Evolutionary conservation across 1,140 invertebrate genomes (phyloP), one percentile per base, ranked within the genome.

Genomic region (Hylyphantes graminicola): DNA sequence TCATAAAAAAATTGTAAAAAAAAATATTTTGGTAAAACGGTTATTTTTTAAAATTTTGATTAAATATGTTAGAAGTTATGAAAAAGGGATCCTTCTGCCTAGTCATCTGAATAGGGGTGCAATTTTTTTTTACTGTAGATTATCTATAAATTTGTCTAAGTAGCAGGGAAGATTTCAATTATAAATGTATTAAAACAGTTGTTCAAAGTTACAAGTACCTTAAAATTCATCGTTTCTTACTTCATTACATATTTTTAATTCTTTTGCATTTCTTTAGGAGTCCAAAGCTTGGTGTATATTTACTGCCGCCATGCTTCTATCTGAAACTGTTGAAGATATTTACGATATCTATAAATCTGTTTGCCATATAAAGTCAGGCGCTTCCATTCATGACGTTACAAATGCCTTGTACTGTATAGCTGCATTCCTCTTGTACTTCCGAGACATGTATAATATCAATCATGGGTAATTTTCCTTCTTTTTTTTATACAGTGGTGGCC

Each of bases 321-420:
- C 74, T 50, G 64, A 78, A 78, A 73, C 50, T 64, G 65, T 78
- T 7, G 35, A 48, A 15, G 83, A 85, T 85, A 53, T 85, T 11
- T 63, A 50, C 54, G 8, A 63, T 13, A 6, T 85, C n/a, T 64
- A 76, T 48, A 21, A 78, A 54, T 35, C 15, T 3, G 57, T 85
- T 5, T 59, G 59, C 6, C 7, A 15, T 57, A 2, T 3, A 7
- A 78, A 85, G 13, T 63, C 74, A 11, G 17, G 55, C 35, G 54
- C 65, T 19, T 15, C 59, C 19, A 13, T 50, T 6, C 83, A 53
- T 75, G 83, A 85, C 50, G 59, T 85, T 35, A 55, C 21, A 15
- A 61, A 85, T 76, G 57, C 74, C 13, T 50, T 85, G 54, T 85
- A 78, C 57, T 78, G 83, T 64, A 50, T 85, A 35, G 83, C 74